These are phyloP conservation scores for Amorpha juglandis DNA, from an alignment of 2,888 invertebrate species.

Conservation along the genomic window DNA sequence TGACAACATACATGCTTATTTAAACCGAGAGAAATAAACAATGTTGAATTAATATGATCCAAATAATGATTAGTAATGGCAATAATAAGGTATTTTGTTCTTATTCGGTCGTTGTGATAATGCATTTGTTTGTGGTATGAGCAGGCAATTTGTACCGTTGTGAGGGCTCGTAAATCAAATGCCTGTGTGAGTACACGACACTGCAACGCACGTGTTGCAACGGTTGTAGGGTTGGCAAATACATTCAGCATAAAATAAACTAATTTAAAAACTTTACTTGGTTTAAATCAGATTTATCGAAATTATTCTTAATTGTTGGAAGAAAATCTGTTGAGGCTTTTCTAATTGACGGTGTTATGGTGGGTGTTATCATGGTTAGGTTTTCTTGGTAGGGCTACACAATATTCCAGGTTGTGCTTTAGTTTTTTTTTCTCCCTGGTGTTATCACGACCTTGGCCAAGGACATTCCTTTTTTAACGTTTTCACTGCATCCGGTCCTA, in stretches of 20 bases:
- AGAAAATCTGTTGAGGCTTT: too few species aligned
- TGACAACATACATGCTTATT: not conserved
- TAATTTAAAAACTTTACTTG: too few species aligned
- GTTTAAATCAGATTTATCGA: too few species aligned
- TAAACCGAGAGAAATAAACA: not conserved
- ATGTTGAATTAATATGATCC: not conserved
- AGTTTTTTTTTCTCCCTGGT: too few species aligned
- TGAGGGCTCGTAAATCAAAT: slow-evolving; percentile 73
- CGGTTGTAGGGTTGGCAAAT: slow-evolving; percentile 48
- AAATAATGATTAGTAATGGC: slow-evolving; percentile 19
- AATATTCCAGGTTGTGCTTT: too few species aligned
- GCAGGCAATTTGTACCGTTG: slow-evolving; percentile 60
- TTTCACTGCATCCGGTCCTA: too few species aligned
- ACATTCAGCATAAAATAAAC: not conserved
- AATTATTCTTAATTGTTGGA: too few species aligned
- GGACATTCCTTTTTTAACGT: too few species aligned
- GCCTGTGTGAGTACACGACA: slow-evolving; percentile 51
- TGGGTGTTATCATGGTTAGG: too few species aligned
- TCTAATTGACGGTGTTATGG: too few species aligned
- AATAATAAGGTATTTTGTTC: slow-evolving; percentile 22
- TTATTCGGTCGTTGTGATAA: slow-evolving; percentile 41
- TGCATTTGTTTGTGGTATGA: slow-evolving; percentile 59
- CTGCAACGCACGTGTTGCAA: slow-evolving; percentile 63
- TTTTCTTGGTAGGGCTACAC: too few species aligned
- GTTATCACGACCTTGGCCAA: too few species aligned